These are phyloP conservation scores for Loris lydekkerianus DNA, from an alignment of 2,797 vertebrate genomes.

Conservation along the genomic window DNA sequence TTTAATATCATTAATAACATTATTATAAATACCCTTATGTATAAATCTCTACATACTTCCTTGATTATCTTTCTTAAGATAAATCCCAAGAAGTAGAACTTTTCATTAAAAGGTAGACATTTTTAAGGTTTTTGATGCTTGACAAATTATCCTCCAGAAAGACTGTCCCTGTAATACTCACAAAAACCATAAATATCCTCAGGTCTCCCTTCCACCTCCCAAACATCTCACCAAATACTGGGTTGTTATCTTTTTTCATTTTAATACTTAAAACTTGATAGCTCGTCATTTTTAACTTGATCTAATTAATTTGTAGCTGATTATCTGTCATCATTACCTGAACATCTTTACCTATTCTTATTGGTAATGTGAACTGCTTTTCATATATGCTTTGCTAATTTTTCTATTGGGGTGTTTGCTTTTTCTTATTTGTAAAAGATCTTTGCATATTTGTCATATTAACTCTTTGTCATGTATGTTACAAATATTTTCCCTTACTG, in stretches of 20 bases:
- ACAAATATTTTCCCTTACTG: background rate
- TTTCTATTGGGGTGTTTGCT: background rate
- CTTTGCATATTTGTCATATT: background rate
- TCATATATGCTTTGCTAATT: background rate
- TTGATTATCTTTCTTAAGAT: background rate
- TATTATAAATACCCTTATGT: background rate
- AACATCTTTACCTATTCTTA: background rate
- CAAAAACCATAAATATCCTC: background rate
- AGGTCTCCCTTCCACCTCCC: background rate
- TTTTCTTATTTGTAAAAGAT: background rate
- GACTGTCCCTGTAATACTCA: background rate
- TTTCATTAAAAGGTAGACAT: background rate
- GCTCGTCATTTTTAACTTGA: background rate
- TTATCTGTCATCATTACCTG: background rate
- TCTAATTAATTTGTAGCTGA: background rate
- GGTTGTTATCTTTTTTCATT: background rate
- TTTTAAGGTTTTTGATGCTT: constrained; percentile 34
- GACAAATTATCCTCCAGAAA: constrained; percentile 20
- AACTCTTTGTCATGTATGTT: background rate
- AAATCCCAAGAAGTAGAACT: background rate
- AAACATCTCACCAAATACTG: background rate
- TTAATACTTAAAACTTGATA: background rate
- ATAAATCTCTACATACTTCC: background rate
- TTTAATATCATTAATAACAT: constrained; percentile 20
- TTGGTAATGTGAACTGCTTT: constrained; percentile 18